These are phyloP conservation scores for Melipona bicolor DNA, from an alignment of 2,888 invertebrate species.

Conservation along the genomic window DNA sequence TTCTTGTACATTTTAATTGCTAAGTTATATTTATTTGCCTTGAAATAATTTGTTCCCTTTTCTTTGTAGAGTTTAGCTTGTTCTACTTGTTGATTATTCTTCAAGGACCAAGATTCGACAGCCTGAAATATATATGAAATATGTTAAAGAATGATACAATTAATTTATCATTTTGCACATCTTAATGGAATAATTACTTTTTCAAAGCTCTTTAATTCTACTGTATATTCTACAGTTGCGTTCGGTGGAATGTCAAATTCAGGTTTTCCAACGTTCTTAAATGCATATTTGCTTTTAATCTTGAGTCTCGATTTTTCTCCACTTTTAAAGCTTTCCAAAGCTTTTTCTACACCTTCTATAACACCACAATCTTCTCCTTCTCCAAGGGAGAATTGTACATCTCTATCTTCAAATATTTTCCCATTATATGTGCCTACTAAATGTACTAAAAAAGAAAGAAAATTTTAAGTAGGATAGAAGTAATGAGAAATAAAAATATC, in stretches of 20 bases:
- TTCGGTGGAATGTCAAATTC: constrained; percentile 91
- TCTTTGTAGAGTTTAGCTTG: constrained; percentile 94
- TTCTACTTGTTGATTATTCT: constrained; percentile 91
- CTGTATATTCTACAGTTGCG: constrained; percentile 91
- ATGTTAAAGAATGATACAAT: constrained; percentile 6
- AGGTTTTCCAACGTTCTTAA: constrained; percentile 89
- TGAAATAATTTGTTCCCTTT: constrained; percentile 96
- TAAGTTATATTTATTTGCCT: constrained; percentile 89
- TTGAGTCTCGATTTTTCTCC: constrained; percentile 91
- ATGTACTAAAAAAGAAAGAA: constrained; percentile 87
- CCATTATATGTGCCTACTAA: constrained; percentile 89
- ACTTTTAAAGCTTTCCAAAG: constrained; percentile 91
- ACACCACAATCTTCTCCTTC: constrained; percentile 92
- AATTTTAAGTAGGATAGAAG: background rate
- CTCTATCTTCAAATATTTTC: constrained; percentile 91
- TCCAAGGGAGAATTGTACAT: constrained; percentile 93
- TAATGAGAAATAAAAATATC: background rate
- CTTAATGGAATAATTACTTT: constrained; percentile 85
- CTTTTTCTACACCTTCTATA: constrained; percentile 92
- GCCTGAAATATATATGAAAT: constrained; percentile 84
- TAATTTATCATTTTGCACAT: constrained; percentile 20
- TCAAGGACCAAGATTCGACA: constrained; percentile 93
- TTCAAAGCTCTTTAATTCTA: constrained; percentile 94
- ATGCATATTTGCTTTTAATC: constrained; percentile 92
- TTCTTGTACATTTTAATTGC: constrained; percentile 95